Evolutionary conservation across 2,113 vertebrate genomes (phyloP).

Genomic region (Hippocampus comes): DNA sequence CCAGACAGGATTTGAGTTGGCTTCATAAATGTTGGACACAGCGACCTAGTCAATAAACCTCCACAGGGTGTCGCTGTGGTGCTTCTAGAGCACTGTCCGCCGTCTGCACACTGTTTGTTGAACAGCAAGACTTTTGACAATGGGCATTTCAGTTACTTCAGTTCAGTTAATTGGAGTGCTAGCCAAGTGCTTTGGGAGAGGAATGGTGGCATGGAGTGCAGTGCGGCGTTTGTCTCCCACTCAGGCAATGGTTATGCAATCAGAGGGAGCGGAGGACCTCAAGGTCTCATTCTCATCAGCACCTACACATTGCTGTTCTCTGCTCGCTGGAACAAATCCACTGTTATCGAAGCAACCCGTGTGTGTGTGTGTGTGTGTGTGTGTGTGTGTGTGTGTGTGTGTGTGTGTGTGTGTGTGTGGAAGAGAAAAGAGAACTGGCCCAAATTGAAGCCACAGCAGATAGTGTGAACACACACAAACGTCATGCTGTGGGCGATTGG

Average conservation of each 20-base stretch:
- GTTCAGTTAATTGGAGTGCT: conserved; percentile 62
- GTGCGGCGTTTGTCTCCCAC: conserved; percentile 65
- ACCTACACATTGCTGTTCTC: conserved; percentile 65
- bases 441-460: conserved; percentile 49
- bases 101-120: background rate
- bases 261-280: conserved; percentile 58
- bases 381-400: conserved; percentile 11
- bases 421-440: conserved; percentile 8
- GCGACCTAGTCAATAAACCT: background rate
- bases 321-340: conserved; percentile 45
- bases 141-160: conserved; percentile 56
- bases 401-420: background rate
- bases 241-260: conserved; percentile 68
- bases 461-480: conserved; percentile 44
- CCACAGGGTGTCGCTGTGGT: background rate
- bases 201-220: conserved; percentile 54
- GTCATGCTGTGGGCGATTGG: conserved; percentile 56
- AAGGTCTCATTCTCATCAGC: conserved; percentile 69
- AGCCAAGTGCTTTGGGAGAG: conserved; percentile 61
- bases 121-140: conserved; percentile 50
- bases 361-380: conserved; percentile 2
- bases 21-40: background rate
- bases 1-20: too few relatives aligned
- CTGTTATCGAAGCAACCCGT: conserved; percentile 48
- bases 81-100: background rate